Conservation (phyloP, 2,888 invertebrate species). For the Polyommatus icarus region DNA sequence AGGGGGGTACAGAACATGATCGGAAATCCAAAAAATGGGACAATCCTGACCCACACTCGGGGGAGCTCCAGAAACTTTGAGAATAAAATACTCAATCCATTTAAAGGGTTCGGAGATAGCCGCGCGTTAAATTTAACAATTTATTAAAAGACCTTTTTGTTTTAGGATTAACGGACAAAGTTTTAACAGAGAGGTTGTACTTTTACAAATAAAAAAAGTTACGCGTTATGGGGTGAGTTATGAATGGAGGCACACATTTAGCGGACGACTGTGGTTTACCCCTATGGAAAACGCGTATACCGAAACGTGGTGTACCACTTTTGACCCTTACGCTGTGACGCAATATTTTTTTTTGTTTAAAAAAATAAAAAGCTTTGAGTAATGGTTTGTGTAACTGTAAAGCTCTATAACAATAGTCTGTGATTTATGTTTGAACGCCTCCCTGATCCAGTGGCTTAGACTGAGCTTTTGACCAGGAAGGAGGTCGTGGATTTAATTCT, state of each 20-base stretch:
- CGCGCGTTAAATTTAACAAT: neutral
- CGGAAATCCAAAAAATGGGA: neutral
- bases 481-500: neutral
- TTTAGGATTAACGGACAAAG: neutral
- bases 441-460: no score
- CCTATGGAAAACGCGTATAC: neutral
- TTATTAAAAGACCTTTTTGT: conserved; percentile 19
- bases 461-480: neutral
- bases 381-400: neutral
- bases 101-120: conserved; percentile 7
- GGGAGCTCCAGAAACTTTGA: neutral
- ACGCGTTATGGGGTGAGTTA: neutral
- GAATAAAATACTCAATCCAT: conserved; percentile 17
- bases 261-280: neutral
- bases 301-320: neutral
- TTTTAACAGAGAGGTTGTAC: neutral
- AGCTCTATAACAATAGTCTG: neutral
- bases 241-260: neutral
- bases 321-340: neutral
- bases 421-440: neutral
- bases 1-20: neutral
- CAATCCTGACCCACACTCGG: neutral
- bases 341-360: neutral
- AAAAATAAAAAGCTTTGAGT: neutral
- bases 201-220: neutral